A percentile compares a stretch with the other conserved stretches of the same genome.
Evolutionary conservation across 2,113 vertebrate genomes (phyloP).

Genomic region (Megaceryle maxima): DNA sequence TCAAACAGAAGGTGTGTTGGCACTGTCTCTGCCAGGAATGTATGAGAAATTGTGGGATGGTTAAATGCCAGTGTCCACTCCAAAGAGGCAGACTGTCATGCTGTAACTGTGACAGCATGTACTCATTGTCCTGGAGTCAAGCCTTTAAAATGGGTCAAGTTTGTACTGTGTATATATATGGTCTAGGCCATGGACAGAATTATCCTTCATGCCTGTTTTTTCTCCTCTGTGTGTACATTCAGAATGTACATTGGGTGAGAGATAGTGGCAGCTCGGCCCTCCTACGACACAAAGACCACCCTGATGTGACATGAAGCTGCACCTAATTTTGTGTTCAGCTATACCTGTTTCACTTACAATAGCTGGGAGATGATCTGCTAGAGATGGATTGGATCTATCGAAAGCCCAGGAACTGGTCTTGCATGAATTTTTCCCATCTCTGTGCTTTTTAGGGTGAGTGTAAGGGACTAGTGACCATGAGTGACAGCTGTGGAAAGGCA

Average conservation of each 20-base stretch:
- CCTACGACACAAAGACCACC: background rate
- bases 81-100: background rate
- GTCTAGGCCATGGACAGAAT: background rate
- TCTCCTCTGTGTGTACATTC: background rate
- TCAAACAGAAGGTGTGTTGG: background rate
- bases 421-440: background rate
- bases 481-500: background rate
- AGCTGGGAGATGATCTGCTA: background rate
- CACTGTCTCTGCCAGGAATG: background rate
- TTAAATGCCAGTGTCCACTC: background rate
- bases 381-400: background rate
- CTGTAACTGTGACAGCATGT: accelerated
- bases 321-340: background rate
- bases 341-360: accelerated
- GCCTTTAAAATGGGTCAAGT: background rate
- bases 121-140: background rate
- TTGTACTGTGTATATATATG: background rate
- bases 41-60: background rate
- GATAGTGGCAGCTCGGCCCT: background rate
- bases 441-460: background rate
- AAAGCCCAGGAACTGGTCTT: background rate
- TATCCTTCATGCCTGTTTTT: accelerated
- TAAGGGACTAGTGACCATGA: accelerated
- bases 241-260: accelerated
- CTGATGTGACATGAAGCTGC: background rate